Evolutionary conservation across 2,113 vertebrate genomes (phyloP).

Genomic region (Gavialis gangeticus): DNA sequence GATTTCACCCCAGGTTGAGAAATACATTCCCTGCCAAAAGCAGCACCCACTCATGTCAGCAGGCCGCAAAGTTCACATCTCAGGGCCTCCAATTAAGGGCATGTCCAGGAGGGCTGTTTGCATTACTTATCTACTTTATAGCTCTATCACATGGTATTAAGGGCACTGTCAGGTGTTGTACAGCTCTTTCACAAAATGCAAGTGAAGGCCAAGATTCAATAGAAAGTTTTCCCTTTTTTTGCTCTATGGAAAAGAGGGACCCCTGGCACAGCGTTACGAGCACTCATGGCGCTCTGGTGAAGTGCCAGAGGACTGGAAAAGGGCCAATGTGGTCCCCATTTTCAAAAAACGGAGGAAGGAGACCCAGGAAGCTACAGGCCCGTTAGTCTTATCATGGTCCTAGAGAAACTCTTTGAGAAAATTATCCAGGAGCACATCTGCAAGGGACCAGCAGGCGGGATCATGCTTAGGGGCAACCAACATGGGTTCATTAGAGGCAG

Average conservation of each 20-base stretch:
- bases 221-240: not conserved
- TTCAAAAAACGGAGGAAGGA: no score
- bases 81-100: not conserved
- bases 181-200: not conserved
- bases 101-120: not conserved
- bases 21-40: not conserved
- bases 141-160: no score
- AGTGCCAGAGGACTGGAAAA: no score
- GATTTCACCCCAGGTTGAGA: not conserved
- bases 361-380: no score
- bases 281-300: no score
- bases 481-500: no score
- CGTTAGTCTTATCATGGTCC: not conserved
- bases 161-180: no score
- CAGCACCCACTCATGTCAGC: not conserved
- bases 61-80: not conserved
- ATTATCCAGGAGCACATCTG: no score
- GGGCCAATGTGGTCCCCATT: no score
- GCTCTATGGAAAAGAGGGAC: not conserved
- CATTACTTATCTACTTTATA: not conserved
- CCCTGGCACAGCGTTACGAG: not conserved
- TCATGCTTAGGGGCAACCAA: no score
- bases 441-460: no score
- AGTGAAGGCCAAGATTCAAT: not conserved
- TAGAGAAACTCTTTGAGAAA: no score